phyloP scores from a whole-genome alignment of 2,797 vertebrate species.

The Chloroceryle inda region DNA sequence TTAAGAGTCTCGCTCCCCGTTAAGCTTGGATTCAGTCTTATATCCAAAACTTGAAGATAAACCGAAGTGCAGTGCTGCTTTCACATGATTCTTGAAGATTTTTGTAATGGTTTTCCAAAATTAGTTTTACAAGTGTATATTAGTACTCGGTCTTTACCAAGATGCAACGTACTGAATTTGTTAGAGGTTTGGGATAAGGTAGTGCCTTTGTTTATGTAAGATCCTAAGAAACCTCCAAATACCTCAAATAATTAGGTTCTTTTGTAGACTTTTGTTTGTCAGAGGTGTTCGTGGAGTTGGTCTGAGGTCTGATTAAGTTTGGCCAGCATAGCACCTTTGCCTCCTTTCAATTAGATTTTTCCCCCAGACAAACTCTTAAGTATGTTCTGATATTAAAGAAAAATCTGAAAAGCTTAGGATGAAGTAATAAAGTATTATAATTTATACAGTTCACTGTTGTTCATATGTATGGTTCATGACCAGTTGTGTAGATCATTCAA shows the following conservation, averaged over 20 bases:
- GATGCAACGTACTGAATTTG: neutral
- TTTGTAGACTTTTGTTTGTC: neutral
- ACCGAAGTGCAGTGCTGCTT: neutral
- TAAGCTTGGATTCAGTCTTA: neutral
- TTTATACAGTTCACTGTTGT: neutral
- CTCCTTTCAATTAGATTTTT: neutral
- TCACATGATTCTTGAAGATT: neutral
- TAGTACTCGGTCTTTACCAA: neutral
- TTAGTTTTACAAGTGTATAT: neutral
- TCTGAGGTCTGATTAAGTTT: neutral
- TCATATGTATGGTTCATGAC: neutral
- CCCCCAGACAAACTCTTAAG: neutral
- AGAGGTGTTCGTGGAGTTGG: neutral
- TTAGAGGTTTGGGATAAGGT: neutral
- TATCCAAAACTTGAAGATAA: neutral
- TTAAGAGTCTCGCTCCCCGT: neutral
- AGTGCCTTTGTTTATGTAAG: neutral
- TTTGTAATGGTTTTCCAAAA: neutral
- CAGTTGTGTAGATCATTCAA: neutral
- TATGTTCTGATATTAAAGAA: neutral
- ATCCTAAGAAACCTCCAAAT: neutral
- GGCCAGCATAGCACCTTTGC: neutral
- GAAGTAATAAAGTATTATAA: neutral
- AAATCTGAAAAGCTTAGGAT: neutral
- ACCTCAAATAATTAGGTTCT: neutral